phyloP scores from a whole-genome alignment of 2,113 vertebrate genomes.

The Ifrita kowaldi region DNA sequence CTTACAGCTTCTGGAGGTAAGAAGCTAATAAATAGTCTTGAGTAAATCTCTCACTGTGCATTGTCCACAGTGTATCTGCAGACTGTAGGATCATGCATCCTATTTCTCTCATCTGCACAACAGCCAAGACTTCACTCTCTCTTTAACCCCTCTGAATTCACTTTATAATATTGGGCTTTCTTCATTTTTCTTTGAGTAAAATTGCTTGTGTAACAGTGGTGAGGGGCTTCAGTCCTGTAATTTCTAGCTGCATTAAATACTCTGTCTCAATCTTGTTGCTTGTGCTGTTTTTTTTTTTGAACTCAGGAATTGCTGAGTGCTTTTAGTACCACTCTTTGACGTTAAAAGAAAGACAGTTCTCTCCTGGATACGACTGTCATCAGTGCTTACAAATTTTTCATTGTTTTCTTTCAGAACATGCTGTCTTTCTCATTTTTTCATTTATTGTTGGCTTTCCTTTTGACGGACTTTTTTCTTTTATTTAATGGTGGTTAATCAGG shows the following conservation, averaged over 20 bases:
- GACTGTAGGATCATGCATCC: neutral
- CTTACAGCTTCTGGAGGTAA: neutral
- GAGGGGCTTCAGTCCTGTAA: neutral
- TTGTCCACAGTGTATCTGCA: neutral
- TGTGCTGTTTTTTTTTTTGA: neutral
- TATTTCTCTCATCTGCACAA: neutral
- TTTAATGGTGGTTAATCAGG: neutral
- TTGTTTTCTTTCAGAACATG: neutral
- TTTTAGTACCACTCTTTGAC: neutral
- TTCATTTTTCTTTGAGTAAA: neutral
- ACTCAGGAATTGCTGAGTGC: neutral
- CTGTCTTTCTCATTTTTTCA: neutral
- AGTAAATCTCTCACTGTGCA: neutral
- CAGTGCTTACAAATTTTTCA: neutral
- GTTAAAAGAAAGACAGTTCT: neutral
- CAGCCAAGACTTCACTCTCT: neutral
- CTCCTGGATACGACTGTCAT: neutral
- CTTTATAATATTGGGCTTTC: neutral
- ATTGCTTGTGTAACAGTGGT: accelerated
- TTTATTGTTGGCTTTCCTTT: neutral
- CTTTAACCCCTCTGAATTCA: neutral
- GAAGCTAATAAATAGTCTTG: neutral
- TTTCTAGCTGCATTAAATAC: neutral
- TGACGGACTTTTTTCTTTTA: neutral
- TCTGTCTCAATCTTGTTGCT: neutral